phyloP scores from a whole-genome alignment of 2,888 invertebrate species.

The Andrena marginata region DNA sequence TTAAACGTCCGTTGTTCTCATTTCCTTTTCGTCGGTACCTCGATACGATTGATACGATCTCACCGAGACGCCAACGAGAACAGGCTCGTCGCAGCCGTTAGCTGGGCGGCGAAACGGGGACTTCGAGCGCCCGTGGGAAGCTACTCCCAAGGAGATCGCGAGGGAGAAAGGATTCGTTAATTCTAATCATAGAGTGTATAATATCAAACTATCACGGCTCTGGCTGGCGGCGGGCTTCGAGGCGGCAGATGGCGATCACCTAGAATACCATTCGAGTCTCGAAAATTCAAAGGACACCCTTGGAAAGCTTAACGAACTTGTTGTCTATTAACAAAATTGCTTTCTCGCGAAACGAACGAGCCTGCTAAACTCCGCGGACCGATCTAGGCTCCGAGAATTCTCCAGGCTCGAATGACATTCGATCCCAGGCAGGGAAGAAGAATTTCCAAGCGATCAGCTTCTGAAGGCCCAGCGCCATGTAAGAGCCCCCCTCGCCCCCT shows the following conservation, averaged over 20 bases:
- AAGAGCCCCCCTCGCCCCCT: not conserved
- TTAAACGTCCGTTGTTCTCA: slow-evolving; percentile 35
- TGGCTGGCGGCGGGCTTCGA: slow-evolving; percentile 8
- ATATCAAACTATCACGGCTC: slow-evolving; percentile 48
- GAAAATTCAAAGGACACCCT: too few relatives aligned
- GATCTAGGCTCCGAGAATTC: too few relatives aligned
- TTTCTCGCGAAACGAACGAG: too few relatives aligned
- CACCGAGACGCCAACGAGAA: slow-evolving; percentile 24
- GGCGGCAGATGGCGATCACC: too few relatives aligned
- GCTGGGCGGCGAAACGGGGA: slow-evolving; percentile 5
- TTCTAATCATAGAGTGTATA: slow-evolving; percentile 39
- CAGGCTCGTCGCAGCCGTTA: slow-evolving; percentile 10
- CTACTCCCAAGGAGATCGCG: slow-evolving; percentile 33
- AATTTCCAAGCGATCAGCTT: too few relatives aligned
- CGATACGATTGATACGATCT: slow-evolving; percentile 47
- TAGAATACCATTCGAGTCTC: too few relatives aligned
- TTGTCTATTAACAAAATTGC: too few relatives aligned
- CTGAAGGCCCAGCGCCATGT: not conserved
- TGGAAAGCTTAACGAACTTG: too few relatives aligned
- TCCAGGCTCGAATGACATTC: too few relatives aligned
- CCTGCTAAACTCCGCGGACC: too few relatives aligned
- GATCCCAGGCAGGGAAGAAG: too few relatives aligned
- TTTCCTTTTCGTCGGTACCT: slow-evolving; percentile 25
- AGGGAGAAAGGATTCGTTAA: slow-evolving; percentile 24
- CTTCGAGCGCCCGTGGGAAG: slow-evolving; percentile 9